Percentiles rank a stretch among this genome's conserved stretches.
Evolutionary conservation across 2,888 invertebrate genomes (phyloP).

Genomic region (Phortica magna): DNA sequence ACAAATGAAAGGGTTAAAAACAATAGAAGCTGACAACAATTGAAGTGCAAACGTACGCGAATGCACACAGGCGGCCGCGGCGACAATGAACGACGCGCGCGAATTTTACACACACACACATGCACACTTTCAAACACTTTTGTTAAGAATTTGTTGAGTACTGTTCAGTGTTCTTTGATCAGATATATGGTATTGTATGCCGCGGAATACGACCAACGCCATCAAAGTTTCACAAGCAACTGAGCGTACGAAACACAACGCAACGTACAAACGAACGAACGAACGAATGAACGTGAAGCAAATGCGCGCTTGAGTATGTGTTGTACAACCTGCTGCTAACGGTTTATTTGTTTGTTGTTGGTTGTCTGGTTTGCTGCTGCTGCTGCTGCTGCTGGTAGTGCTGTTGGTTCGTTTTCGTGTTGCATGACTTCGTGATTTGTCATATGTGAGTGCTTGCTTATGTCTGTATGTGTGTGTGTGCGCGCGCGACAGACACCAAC

Average conservation of each 20-base stretch:
- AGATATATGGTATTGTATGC: neutral
- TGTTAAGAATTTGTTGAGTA: no score
- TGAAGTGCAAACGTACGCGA: no score
- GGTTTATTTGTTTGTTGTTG: no score
- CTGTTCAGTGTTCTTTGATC: no score
- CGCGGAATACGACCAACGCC: conserved; percentile 53
- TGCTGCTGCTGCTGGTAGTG: conserved; percentile 33
- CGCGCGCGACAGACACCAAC: neutral
- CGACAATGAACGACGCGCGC: conserved; percentile 17
- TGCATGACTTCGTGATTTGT: conserved; percentile 23
- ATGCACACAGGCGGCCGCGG: neutral
- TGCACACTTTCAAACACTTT: no score
- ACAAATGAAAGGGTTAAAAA: neutral
- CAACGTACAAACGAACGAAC: no score
- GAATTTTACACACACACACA: no score
- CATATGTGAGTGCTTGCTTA: neutral
- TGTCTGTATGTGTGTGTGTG: neutral
- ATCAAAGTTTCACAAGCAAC: conserved; percentile 67
- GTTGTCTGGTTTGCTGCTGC: conserved; percentile 36
- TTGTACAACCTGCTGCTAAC: conserved; percentile 1
- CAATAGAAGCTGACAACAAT: neutral
- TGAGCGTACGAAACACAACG: conserved; percentile 50
- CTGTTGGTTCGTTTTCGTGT: conserved; percentile 33
- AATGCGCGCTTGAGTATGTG: no score
- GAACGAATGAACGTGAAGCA: neutral